These are phyloP conservation scores for Corythornis leucogaster DNA, from an alignment of 2,797 vertebrate genomes.

Conservation along the genomic window DNA sequence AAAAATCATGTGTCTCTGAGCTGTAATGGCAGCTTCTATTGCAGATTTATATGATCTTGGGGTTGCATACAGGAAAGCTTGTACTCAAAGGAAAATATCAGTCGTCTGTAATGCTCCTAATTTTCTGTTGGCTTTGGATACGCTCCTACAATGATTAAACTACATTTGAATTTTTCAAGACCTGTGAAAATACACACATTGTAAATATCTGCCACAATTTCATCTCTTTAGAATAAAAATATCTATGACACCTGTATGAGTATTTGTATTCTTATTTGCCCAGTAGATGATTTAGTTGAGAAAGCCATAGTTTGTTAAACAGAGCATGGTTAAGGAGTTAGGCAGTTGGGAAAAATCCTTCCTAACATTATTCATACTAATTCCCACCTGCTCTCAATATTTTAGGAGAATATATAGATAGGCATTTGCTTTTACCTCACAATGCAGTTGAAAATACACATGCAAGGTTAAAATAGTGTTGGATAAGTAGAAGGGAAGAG, in stretches of 20 bases:
- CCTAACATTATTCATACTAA: background rate
- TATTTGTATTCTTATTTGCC: background rate
- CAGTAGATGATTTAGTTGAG: background rate
- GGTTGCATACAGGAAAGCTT: rapidly evolving
- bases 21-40: background rate
- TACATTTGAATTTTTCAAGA: background rate
- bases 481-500: background rate
- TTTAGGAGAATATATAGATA: background rate
- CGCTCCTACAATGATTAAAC: background rate
- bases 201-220: background rate
- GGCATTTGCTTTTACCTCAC: constrained; percentile 16
- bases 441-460: background rate
- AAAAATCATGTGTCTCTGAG: background rate
- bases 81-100: background rate
- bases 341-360: background rate
- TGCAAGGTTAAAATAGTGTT: background rate
- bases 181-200: too few relatives aligned
- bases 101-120: background rate
- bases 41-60: rapidly evolving
- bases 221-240: background rate
- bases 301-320: background rate
- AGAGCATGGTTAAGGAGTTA: background rate
- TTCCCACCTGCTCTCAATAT: background rate
- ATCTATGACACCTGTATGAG: background rate
- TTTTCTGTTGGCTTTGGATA: background rate